Evolutionary conservation across 2,888 invertebrate genomes (phyloP).

Genomic region (Eristalis tenax): DNA sequence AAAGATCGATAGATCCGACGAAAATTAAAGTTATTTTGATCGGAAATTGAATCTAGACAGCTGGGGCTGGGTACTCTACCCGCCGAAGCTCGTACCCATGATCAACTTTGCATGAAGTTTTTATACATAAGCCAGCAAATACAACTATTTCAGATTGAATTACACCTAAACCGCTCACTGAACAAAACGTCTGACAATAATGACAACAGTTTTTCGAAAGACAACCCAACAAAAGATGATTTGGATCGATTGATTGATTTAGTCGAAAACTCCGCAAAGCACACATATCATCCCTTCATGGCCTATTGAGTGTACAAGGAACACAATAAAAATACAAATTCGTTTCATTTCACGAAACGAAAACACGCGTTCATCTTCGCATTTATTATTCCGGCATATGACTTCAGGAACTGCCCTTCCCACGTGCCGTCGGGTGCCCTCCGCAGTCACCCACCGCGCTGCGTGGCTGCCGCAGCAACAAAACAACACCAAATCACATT

Average conservation of each 20-base stretch:
- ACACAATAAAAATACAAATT: constrained; percentile 41
- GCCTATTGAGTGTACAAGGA: constrained; percentile 38
- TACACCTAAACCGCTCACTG: no score
- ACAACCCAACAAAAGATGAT: not conserved
- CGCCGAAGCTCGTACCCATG: no score
- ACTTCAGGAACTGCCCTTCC: constrained; percentile 10
- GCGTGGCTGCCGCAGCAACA: not conserved
- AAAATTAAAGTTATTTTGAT: no score
- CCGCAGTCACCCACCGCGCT: constrained; percentile 11
- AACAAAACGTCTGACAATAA: no score
- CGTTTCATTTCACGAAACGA: constrained; percentile 9
- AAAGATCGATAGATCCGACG: no score
- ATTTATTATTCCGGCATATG: constrained; percentile 48
- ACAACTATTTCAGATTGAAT: no score
- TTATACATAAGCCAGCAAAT: no score
- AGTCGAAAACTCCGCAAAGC: constrained; percentile 19
- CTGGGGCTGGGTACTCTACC: no score
- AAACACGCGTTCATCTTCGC: constrained; percentile 9
- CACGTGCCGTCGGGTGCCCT: constrained; percentile 3
- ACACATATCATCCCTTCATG: constrained; percentile 55
- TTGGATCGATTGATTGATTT: not conserved
- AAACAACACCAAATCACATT: constrained; percentile 9
- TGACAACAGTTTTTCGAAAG: not conserved
- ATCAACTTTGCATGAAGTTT: no score
- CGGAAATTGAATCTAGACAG: no score